Base-by-base conservation (phyloP, 23 tunicate genomes). In the Botrylloides violaceus region DNA sequence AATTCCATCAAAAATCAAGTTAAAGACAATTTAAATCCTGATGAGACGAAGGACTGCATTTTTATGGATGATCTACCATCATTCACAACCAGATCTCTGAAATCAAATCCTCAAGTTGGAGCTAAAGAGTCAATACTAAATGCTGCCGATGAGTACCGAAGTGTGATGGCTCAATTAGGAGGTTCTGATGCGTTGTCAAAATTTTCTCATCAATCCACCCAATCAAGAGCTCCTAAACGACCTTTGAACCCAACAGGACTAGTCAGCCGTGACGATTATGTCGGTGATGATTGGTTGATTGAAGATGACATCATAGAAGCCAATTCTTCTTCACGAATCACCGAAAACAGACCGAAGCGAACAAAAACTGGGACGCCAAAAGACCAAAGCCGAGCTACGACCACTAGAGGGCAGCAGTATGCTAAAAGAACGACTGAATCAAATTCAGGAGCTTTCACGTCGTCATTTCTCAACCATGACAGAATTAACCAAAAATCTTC, bases 281-380 rank as follows among this genome's bases (percentile, higher is more conserved):
- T 39, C 62, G 71, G 56, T 63, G 87, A 82, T 61, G 87, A 82
- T 68, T 82, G 87, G 87, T 21, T 82, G 2, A 71, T 82, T 39
- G 68, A 59, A 26, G 87, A 75, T 82, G 66, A 65, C 38, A 71
- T 49, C 7, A 49, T 39, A 63, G 43, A 30, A 30, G 70, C 49
- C 43, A 36, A 70, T 7, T 30, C 30, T 31, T 39, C 70, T 23
- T 23, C 9, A 4, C 5, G 5, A 28, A 3, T 29, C 62, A 58
- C 62, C 12, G 9, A 58, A 4, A 58, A 4, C 4, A 58, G 62
- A 58, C 62, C 62, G 12, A 60, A 31, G 66, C 66, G 71, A 79
- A 80, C 71, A 66, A 75, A 49, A 76, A 82, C 38, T 56, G 59
- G 50, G 72, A 48, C 53, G 32, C 61, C 61, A 21, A 30, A 55